A percentile compares a stretch with the other conserved stretches of the same genome.
Conservation (phyloP, 2,113 vertebrate genomes). For the Xyliphius kryptos region DNA sequence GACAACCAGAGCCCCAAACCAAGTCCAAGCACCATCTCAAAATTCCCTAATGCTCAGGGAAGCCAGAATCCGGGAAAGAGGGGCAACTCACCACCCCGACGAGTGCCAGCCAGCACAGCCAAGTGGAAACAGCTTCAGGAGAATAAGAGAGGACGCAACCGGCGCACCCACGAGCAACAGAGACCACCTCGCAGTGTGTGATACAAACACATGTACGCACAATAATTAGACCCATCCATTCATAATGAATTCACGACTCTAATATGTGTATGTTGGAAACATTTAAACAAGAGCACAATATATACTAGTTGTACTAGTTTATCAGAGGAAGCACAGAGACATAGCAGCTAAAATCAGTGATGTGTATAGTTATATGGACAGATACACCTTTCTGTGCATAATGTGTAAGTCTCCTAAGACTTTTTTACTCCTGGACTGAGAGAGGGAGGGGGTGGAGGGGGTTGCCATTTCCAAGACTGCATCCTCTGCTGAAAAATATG, state of each 20-base stretch:
- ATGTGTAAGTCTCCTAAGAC: constrained; percentile 1
- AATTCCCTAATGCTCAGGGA: constrained; percentile 20
- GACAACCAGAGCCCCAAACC: constrained; percentile 26
- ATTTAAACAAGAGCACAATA: constrained; percentile 33
- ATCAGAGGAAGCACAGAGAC: constrained; percentile 27
- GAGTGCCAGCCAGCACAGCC: constrained; percentile 66
- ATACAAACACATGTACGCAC: not conserved
- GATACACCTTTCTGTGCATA: constrained; percentile 24
- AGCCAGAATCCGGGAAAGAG: constrained; percentile 43
- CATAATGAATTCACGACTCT: constrained; percentile 13
- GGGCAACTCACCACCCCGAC: constrained; percentile 40
- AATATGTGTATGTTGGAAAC: constrained; percentile 11
- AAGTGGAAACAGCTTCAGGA: constrained; percentile 98
- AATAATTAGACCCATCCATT: constrained; percentile 36
- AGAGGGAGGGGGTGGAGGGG: no score
- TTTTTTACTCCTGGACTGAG: constrained; percentile 1
- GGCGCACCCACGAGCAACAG: constrained; percentile 97
- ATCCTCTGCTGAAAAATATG: no score
- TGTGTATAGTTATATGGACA: constrained; percentile 16
- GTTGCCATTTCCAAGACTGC: constrained; percentile 13
- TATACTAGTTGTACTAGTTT: not conserved
- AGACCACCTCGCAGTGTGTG: constrained; percentile 96
- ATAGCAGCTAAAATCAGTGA: constrained; percentile 23
- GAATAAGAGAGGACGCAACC: constrained; percentile 94
- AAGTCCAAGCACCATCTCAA: constrained; percentile 28